Evolutionary conservation across 2,888 invertebrate genomes (phyloP), one percentile per base, ranked within the genome.

Genomic region (Hanleya hanleyi): DNA sequence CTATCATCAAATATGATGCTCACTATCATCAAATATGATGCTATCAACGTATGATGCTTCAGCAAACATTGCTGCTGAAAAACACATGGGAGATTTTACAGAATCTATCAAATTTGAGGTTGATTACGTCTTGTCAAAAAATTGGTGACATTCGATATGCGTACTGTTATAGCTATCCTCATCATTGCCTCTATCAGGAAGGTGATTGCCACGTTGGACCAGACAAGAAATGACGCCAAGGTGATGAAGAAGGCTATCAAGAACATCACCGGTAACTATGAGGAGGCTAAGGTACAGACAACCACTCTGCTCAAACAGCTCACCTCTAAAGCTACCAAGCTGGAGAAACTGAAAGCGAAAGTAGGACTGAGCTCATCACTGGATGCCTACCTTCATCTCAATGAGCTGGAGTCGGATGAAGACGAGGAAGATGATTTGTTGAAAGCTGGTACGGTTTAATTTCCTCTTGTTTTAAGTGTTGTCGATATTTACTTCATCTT

Each of bases 321-420:
- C 67, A 89, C 89, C 5, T 69, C 73, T 36, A 87, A 86, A 77
- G 88, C 89, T n/a, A 90, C 90, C 6, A 77, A 81, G 18, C 77
- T 90, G 70, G 87, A 88, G 79, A 87, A 86, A 70, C 75, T 88
- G 72, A 88, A 88, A 75, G 87, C 87, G 18, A 84, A 84, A 71
- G 78, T 87, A 9, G 89, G 89, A 5, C 79, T 87, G 51, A 85
- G 87, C 70, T 86, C 85, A 33, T 86, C 88, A 3, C 83, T 90
- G 51, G 86, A 88, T 78, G 89, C 89, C n/a, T 89, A 88, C 75
- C 86, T 90, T 18, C 88, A 89, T 67, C 83, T 90, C 18, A 88
- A 86, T 67, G 88, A 89, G 73, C 80, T 89, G 79, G 85, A 85
- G 57, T 81, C 84, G 29, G 89, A 89, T 47, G 86, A 86, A 35